Base-by-base conservation (phyloP, 2,797 vertebrate species). In the Eptatretus atami region DNA sequence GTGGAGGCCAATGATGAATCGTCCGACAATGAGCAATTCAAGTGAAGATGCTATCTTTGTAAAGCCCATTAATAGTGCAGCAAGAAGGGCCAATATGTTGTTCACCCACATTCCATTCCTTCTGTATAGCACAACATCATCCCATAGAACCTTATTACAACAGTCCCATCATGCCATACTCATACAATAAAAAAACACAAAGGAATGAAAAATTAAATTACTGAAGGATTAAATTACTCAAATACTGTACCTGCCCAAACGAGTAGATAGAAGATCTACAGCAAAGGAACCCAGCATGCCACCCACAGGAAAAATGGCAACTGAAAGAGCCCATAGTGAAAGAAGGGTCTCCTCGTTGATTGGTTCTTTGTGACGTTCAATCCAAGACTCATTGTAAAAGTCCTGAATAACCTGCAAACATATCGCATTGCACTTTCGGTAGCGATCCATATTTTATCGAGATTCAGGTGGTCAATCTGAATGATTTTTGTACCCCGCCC, bases 1-100 rank as follows among this genome's bases (percentile, higher is more conserved):
- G 72, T 86, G 94, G 10, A 93, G 74, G 1, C 92, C 92, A 0
- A 96, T 79, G 64, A 95, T 66, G 52, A 98, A 92, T 57, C 92
- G 87, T 15, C 92, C 92, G 0, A 78, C 72, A 70, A 98, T 86
- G 60, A 98, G 75, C 88, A 95, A 90, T 74, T 98, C 92, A 13
- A 82, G 95, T 19, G 92, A 96, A 1, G 65, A 65, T 1, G 76
- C 79, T 72, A 86, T 71, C 71, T 95, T 93, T 1, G 92, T 94
- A 67, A 95, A 95, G 24, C 86, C 86, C 88, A 98, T 92, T 31
- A 95, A 75, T 44, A 75, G 67, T 0, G 87, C 74, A 0, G 83
- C 70, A 10, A 86, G 2, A 2, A 95, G 86, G 66, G 85, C 78
- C 6, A 98, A 75, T 15, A 78, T 5, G 52, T 96, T 98, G 63